These are phyloP conservation scores for Euproctis similis DNA, from an alignment of 2,888 invertebrate species.

Conservation along the genomic window DNA sequence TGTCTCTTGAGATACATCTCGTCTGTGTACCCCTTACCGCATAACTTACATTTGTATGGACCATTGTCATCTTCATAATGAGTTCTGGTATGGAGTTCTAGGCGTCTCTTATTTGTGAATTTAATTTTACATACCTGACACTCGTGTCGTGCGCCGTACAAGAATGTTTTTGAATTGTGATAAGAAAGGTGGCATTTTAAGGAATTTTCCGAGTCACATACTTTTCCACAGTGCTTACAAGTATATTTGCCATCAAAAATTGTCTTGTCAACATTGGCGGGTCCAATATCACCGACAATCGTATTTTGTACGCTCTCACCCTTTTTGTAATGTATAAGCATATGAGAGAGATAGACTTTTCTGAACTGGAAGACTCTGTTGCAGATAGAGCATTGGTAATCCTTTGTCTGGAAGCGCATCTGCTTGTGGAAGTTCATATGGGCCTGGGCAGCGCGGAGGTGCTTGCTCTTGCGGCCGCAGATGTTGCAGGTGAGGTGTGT, in stretches of 20 bases:
- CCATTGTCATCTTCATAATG: slow-evolving; percentile 71
- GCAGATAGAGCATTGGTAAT: slow-evolving; percentile 69
- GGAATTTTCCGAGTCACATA: slow-evolving; percentile 58
- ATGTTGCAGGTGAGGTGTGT: slow-evolving; percentile 54
- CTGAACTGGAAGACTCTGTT: slow-evolving; percentile 59
- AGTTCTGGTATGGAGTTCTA: slow-evolving; percentile 60
- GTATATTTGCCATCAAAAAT: slow-evolving; percentile 46
- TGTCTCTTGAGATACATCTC: slow-evolving; percentile 67
- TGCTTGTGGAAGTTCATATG: slow-evolving; percentile 70
- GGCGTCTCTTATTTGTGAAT: slow-evolving; percentile 64
- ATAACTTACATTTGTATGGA: slow-evolving; percentile 67
- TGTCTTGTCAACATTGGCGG: slow-evolving; percentile 28
- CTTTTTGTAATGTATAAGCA: slow-evolving; percentile 64
- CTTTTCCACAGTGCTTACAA: slow-evolving; percentile 64
- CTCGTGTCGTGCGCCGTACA: slow-evolving; percentile 58
- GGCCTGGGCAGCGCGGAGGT: slow-evolving; percentile 61
- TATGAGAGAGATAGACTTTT: slow-evolving; percentile 63
- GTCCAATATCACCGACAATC: slow-evolving; percentile 39
- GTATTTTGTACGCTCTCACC: slow-evolving; percentile 59
- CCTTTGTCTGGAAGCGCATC: slow-evolving; percentile 62
- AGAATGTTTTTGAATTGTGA: slow-evolving; percentile 61
- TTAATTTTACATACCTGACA: slow-evolving; percentile 63
- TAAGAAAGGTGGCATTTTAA: slow-evolving; percentile 60
- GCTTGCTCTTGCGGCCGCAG: slow-evolving; percentile 63
- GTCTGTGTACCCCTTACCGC: slow-evolving; percentile 71